phyloP scores from a whole-genome alignment of 1,140 invertebrate species.

The Drosophila orosa region DNA sequence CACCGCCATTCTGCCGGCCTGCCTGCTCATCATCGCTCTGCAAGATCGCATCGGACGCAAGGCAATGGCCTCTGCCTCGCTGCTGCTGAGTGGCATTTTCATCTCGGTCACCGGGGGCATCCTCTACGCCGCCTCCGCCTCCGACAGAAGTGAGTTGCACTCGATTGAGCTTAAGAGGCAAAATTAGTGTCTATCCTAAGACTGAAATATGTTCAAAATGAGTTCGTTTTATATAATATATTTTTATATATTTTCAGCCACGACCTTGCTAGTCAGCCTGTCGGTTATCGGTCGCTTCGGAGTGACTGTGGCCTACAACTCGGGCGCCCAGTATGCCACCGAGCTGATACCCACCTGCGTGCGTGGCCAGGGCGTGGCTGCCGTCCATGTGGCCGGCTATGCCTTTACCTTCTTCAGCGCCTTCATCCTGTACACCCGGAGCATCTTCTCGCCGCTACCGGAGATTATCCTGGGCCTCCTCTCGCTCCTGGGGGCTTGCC shows the following conservation, averaged over 20 bases:
- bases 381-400: constrained; percentile 86
- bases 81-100: constrained; percentile 86
- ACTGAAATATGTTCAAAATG: background rate
- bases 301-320: constrained; percentile 88
- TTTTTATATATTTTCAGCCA: no score
- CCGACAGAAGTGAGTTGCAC: constrained; percentile 50
- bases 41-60: constrained; percentile 87
- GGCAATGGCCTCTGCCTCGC: constrained; percentile 85
- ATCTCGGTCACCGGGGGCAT: constrained; percentile 79
- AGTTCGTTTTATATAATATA: no score
- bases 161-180: background rate
- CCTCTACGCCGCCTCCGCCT: constrained; percentile 53
- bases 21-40: constrained; percentile 85
- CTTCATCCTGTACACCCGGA: constrained; percentile 79
- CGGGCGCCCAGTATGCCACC: constrained; percentile 87
- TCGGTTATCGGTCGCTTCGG: constrained; percentile 86
- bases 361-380: constrained; percentile 86
- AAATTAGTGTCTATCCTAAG: no score
- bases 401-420: constrained; percentile 83
- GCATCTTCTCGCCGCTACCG: constrained; percentile 85
- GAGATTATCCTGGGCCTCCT: constrained; percentile 85
- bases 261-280: constrained; percentile 63
- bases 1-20: constrained; percentile 86
- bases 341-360: constrained; percentile 89
- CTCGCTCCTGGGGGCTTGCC: constrained; percentile 85